Evolutionary conservation across 2,113 vertebrate genomes (phyloP), one percentile per base, ranked within the genome.

Genomic region (Mustelus asterias): DNA sequence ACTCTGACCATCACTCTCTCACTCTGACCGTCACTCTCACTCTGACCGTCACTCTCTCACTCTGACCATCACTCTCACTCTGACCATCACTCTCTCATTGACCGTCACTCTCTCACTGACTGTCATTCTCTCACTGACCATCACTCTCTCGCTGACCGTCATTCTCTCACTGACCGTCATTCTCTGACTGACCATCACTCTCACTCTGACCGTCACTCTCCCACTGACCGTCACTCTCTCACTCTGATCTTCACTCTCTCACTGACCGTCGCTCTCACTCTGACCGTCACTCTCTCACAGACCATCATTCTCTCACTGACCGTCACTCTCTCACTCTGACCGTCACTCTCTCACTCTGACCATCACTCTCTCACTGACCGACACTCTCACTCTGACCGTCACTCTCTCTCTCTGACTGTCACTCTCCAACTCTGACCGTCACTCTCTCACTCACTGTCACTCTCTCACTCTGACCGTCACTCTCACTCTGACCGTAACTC

Each of bases 241-340:
- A 54, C 48, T 54, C 48, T 54, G 48, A 54, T 4, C 48, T 2
- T 54, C 48, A 4, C 48, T 54, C 94, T 95, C 96, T 67, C 96
- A 95, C 95, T 95, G 48, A 54, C 48, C 48, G 4, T 54, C 48
- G 5, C 48, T 3, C 48, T 54, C 48, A 4, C 48, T 4, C 48
- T 54, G 48, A 3, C 48, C 48, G 48, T 54, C 3, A 54, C 48
- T 48, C 48, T 48, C 48, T 1, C 1, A 1, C 48, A 1, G 88
- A 95, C 94, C 96, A 96, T 54, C 86, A 13, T 44, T 26, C 8
- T 54, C 85, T 18, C 85, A 85, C 97, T 97, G 96, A 97, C 96
- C 97, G 96, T 97, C 22, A 33, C 97, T 97, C 97, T 97, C 97
- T 97, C 96, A 97, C 97, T 60, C 60, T 24, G 96, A 96, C 63